Conservation (phyloP, 1,140 invertebrate species). For the Gonioctena quinquepunctata region DNA sequence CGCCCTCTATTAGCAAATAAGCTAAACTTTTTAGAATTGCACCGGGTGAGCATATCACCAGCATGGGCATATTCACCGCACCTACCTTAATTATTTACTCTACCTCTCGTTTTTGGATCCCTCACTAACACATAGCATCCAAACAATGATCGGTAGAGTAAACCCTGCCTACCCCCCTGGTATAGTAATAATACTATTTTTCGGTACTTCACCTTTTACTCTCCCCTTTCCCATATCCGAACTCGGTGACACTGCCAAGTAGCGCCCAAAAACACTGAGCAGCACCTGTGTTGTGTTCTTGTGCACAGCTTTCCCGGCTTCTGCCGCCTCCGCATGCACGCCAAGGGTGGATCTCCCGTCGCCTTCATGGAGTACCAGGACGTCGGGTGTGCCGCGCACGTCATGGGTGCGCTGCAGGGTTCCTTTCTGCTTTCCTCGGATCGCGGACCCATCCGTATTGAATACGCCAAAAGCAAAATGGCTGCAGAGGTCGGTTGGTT, state of each 20-base stretch:
- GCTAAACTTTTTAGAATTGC: no score
- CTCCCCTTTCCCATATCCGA: neutral
- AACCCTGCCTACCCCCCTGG: no score
- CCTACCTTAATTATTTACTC: no score
- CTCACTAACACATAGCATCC: no score
- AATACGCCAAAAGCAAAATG: slow-evolving; percentile 99
- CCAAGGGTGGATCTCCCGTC: slow-evolving; percentile 88
- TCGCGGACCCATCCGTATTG: slow-evolving; percentile 93
- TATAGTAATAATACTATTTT: no score
- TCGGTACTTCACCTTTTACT: neutral
- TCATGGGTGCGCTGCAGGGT: slow-evolving; percentile 90
- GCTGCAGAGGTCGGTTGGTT: slow-evolving; percentile 70
- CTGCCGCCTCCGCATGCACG: slow-evolving; percentile 95
- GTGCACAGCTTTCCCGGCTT: slow-evolving; percentile 92
- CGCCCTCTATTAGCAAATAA: no score
- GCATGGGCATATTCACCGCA: no score
- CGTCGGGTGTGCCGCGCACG: slow-evolving; percentile 84
- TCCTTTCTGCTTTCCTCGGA: slow-evolving; percentile 93
- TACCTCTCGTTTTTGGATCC: no score
- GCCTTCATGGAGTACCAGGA: slow-evolving; percentile 97
- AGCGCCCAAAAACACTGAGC: slow-evolving; percentile 38
- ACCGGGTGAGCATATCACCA: no score
- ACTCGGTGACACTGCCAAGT: neutral
- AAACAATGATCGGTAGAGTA: no score
- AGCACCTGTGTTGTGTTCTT: slow-evolving; percentile 52